Conservation (phyloP, 1,140 invertebrate genomes). For the Heliconius eleuchia region DNA sequence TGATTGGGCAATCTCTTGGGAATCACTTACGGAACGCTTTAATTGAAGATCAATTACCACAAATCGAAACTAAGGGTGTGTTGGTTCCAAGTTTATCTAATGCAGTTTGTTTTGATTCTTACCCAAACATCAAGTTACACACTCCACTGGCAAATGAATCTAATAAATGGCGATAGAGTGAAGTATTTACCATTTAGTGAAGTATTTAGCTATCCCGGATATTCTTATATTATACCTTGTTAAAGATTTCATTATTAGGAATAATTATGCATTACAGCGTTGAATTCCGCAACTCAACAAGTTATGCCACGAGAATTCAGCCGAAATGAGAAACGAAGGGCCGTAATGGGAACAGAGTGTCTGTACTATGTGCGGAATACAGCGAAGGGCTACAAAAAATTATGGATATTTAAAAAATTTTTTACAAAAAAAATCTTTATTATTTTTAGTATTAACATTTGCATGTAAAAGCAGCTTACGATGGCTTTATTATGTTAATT, state of each 20-base stretch:
- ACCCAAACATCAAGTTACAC: neutral
- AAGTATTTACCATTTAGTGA: neutral
- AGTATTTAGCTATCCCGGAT: neutral
- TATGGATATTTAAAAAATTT: too few species aligned
- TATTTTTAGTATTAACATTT: neutral
- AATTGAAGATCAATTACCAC: conserved; percentile 39
- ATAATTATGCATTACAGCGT: too few species aligned
- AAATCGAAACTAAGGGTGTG: conserved; percentile 29
- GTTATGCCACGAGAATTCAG: too few species aligned
- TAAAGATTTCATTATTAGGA: too few species aligned
- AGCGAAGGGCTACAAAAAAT: too few species aligned
- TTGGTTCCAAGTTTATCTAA: conserved; percentile 25
- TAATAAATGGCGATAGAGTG: neutral
- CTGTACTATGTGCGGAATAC: too few species aligned
- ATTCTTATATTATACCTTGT: neutral
- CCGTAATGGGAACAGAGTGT: too few species aligned
- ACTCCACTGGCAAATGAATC: neutral
- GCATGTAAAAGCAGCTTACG: neutral
- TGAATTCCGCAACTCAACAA: too few species aligned
- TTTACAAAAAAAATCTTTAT: too few species aligned
- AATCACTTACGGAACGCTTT: conserved; percentile 31
- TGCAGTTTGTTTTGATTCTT: conserved; percentile 23
- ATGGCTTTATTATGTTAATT: neutral
- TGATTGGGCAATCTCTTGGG: conserved; percentile 36
- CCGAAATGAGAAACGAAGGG: too few species aligned